These are phyloP conservation scores for Cepaea hortensis DNA, from an alignment of 2,888 invertebrate genomes.

Conservation along the genomic window DNA sequence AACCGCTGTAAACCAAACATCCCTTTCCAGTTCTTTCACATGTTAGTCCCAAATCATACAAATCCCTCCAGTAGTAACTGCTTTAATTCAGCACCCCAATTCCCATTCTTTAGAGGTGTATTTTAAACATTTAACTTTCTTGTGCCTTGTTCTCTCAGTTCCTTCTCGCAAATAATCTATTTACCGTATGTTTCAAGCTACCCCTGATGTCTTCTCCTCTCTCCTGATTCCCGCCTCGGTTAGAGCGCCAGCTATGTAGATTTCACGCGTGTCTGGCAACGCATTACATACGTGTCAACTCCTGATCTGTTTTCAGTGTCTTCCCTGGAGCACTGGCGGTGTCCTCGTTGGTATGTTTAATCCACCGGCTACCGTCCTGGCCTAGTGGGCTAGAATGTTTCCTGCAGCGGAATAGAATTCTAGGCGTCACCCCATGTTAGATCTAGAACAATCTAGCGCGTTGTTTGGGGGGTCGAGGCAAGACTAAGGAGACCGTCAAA, in stretches of 20 bases:
- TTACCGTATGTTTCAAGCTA: too few species aligned
- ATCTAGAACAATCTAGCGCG: too few species aligned
- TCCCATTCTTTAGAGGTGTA: too few species aligned
- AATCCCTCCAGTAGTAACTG: too few species aligned
- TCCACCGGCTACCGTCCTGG: neutral
- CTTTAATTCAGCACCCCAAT: too few species aligned
- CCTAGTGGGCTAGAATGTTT: neutral
- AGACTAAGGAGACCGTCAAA: too few species aligned
- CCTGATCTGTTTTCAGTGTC: conserved; percentile 3
- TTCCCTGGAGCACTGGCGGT: neutral
- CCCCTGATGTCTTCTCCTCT: neutral
- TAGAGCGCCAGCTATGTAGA: neutral
- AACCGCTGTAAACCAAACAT: too few species aligned
- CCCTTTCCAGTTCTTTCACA: too few species aligned
- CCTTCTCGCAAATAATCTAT: too few species aligned
- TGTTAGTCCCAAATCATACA: too few species aligned
- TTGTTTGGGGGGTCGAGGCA: too few species aligned
- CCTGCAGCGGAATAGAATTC: neutral
- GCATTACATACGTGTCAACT: conserved; percentile 1
- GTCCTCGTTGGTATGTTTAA: neutral
- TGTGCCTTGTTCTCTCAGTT: neutral
- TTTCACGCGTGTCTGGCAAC: neutral
- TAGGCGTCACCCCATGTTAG: neutral
- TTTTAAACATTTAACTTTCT: too few species aligned
- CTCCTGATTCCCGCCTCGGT: neutral